phyloP scores from a whole-genome alignment of 2,797 vertebrate genomes.

The Acipenser ruthenus region DNA sequence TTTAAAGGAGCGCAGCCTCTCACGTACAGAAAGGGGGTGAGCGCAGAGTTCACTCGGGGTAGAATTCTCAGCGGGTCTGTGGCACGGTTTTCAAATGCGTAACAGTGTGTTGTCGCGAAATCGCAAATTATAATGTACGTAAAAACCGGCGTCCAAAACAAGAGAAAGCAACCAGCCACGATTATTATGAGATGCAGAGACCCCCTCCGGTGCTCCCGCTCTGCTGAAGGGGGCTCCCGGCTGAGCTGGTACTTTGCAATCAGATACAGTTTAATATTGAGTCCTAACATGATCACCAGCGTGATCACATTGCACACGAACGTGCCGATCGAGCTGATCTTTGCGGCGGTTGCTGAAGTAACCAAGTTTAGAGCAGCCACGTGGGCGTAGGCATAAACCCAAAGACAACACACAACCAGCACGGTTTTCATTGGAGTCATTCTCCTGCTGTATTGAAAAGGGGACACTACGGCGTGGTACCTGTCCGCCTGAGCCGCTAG shows the following conservation, averaged over 20 bases:
- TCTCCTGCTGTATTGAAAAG: constrained; percentile 52
- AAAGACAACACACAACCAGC: constrained; percentile 47
- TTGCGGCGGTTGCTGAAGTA: constrained; percentile 29
- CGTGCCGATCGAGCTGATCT: constrained; percentile 42
- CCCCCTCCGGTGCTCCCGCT: constrained; percentile 51
- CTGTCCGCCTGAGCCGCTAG: constrained; percentile 64
- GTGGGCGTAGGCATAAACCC: constrained; percentile 57
- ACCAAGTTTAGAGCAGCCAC: constrained; percentile 50
- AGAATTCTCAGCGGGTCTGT: constrained; percentile 55
- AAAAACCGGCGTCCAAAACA: constrained; percentile 56
- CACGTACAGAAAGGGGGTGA: constrained; percentile 61
- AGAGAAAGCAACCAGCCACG: constrained; percentile 54
- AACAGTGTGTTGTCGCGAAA: constrained; percentile 39
- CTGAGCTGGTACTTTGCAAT: constrained; percentile 59
- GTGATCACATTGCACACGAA: constrained; percentile 52
- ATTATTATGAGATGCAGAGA: constrained; percentile 57
- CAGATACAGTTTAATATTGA: constrained; percentile 56
- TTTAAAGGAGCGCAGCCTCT: constrained; percentile 50
- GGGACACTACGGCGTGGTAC: constrained; percentile 55
- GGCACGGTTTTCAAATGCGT: constrained; percentile 51
- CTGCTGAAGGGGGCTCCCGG: constrained; percentile 41
- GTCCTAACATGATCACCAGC: constrained; percentile 55
- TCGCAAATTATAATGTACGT: constrained; percentile 41
- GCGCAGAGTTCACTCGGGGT: constrained; percentile 53
- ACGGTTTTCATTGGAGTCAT: constrained; percentile 54